Evolutionary conservation across 2,113 vertebrate species (phyloP), one percentile per base, ranked within the genome.

Genomic region (Rhinoptilus africanus): DNA sequence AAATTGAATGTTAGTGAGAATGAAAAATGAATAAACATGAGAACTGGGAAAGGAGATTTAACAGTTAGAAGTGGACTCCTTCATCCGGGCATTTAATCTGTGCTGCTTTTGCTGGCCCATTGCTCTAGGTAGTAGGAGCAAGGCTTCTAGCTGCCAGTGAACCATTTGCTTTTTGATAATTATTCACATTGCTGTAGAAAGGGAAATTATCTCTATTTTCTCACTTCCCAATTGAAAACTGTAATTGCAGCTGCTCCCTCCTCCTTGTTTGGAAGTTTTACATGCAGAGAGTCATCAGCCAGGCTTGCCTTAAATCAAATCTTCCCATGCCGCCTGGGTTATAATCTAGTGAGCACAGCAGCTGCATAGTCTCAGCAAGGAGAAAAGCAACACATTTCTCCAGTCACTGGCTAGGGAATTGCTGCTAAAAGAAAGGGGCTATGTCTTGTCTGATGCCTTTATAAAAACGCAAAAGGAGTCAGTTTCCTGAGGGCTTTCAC

Each of bases 241-340:
- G 75, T 96, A 96, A 96, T 97, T 96, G 96, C 96, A 97, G 93
- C 93, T 96, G 94, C 86, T 94, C 94, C 89, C 88, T 96, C 93
- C 94, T 96, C 95, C 92, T 95, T 94, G 80, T 95, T 95, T 96
- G 85, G 95, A 96, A 97, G 88, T 97, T 96, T 93, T 96, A 83
- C 64, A 93, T n/a, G 73, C 83, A 75, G 85, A 89, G 81, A 94
- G 74, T 94, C 93, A 95, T 94, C 91, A 97, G 89, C 84, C 86
- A 95, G 94, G 62, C 84, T 96, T 90, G 94, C 91, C 93, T 93
- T 96, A 95, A 94, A 96, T 93, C 84, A 94, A 93, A 92, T 91
- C 86, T 96, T 96, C 83, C 85, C 91, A 76, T 95, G 93, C 76
- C 94, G 96, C 86, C 87, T 85, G 89, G 85, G 76, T 75, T 90